Evolutionary conservation across 2,888 invertebrate genomes (phyloP), one percentile per base, ranked within the genome.

Genomic region (Dicyrtoma fusca): DNA sequence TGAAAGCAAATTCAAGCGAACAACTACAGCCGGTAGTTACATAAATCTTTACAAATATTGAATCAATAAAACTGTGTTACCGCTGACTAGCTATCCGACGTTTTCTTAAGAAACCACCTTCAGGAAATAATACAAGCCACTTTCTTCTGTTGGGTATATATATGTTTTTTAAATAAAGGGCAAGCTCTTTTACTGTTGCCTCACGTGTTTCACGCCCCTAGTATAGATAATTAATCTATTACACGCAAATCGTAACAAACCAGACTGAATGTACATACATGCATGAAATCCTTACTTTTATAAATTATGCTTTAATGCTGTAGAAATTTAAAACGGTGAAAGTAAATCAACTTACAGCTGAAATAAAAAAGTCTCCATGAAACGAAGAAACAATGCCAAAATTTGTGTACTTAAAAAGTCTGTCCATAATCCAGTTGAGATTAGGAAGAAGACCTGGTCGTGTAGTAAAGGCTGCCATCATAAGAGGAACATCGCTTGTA

Each of bases 401-500:
- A 86, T 96, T 95, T 70, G 96, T 95, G 85, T 90, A 95, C 84
- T 94, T 94, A 86, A 97, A 97, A 81, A 96, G 87, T 70, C 91
- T 87, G 84, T 96, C 96, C 95, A 97, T 96, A 82, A 97, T 92
- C 97, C 97, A 97, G 91, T 95, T 92, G 72, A 95, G 87, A 85
- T 92, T 91, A 71, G 92, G 90, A 81, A 92, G 86, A 61, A 94
- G 88, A 64, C 88, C 88, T 74, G 89, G 87, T 81, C 92, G 90
- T 6, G 91, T 87, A 84, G 94, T 93, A 85, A 96, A 92, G 75
- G 91, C 89, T 6, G 93, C 89, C 94, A 97, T 95, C 81, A 97
- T 86, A 81, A 95, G 88, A 11, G 97, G 97, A 76, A 97, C 96
- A 86, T 97, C 97, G 10, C 92, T 95, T 21, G 97, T 97, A 79